phyloP scores from a whole-genome alignment of 2,797 vertebrate species.

The Semotilus atromaculatus region DNA sequence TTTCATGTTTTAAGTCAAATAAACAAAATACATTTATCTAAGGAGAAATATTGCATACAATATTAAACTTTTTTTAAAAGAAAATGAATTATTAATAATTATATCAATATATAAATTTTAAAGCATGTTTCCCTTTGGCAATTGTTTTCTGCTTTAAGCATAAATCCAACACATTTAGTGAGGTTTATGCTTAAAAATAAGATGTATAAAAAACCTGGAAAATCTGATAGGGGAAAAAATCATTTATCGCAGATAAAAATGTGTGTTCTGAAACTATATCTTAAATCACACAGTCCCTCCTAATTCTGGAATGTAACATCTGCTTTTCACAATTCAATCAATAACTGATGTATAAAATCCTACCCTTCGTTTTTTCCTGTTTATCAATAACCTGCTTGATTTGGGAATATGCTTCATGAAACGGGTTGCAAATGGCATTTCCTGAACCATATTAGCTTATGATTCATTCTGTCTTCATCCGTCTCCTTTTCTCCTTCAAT shows the following conservation, averaged over 20 bases:
- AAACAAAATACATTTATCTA: background rate
- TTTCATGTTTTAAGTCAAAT: background rate
- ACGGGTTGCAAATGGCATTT: background rate
- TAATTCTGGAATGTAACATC: background rate
- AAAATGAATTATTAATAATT: background rate
- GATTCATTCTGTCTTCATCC: background rate
- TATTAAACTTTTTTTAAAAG: background rate
- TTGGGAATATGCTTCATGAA: background rate
- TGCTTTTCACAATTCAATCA: background rate
- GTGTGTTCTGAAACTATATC: background rate
- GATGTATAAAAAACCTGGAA: rapidly evolving
- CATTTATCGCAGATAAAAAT: background rate
- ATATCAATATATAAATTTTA: too few species aligned
- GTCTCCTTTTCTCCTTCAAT: slow-evolving; percentile 14
- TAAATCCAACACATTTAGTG: background rate
- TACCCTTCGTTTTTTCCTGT: background rate
- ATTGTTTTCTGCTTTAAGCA: background rate
- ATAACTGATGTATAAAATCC: background rate
- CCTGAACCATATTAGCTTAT: background rate
- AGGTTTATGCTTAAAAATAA: background rate
- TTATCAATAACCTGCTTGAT: background rate
- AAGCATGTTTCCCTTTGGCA: too few species aligned
- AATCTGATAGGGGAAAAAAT: background rate
- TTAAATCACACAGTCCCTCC: background rate
- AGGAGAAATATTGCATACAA: too few species aligned